Conservation (phyloP, 1,140 invertebrate genomes). For the Steinernema feltiae region DNA sequence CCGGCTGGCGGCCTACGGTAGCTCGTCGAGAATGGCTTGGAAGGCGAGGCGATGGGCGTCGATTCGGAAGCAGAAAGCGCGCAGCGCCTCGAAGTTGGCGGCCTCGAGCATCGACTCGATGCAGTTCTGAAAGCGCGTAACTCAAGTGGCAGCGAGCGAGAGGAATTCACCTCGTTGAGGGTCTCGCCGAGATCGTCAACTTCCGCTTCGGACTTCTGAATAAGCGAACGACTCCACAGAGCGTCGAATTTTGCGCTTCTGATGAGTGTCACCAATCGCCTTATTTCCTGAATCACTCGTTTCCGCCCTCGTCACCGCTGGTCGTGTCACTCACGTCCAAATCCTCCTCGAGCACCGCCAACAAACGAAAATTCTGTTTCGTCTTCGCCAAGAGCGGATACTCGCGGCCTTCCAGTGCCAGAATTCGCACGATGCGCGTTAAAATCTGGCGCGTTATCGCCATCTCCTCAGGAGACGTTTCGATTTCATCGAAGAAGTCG, state of each 20-base stretch:
- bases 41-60: not conserved
- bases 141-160: not conserved
- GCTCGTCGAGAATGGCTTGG: not conserved
- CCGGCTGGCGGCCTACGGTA: not conserved
- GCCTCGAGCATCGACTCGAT: not conserved
- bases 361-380: not conserved
- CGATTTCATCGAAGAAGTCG: not conserved
- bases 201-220: not conserved
- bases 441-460: not conserved
- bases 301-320: not conserved
- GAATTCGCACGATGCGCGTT: not conserved
- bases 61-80: not conserved
- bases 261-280: not conserved
- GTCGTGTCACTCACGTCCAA: not conserved
- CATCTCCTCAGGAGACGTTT: not conserved
- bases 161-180: not conserved
- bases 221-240: not conserved
- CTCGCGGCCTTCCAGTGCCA: not conserved
- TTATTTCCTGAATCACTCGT: not conserved
- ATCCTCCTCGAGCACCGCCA: not conserved
- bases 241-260: not conserved
- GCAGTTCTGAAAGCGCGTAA: not conserved
- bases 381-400: not conserved
- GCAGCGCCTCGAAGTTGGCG: not conserved
- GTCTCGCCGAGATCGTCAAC: not conserved